phyloP scores from a whole-genome alignment of 1,140 invertebrate genomes.

The Zaprionus nigranus region DNA sequence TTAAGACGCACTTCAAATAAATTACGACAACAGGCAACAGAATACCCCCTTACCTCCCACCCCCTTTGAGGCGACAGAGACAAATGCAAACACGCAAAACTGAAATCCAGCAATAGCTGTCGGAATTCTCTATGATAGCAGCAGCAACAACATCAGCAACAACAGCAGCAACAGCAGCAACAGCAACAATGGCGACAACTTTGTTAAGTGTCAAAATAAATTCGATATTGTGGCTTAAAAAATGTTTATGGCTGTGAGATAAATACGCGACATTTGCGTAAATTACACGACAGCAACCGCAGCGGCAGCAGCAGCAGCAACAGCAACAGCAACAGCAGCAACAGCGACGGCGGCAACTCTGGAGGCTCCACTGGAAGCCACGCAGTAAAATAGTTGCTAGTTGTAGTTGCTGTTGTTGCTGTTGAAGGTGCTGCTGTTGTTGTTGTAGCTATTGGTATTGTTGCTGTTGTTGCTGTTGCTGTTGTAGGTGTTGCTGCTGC shows the following conservation, averaged over 20 bases:
- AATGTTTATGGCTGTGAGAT: conserved; percentile 80
- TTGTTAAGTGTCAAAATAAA: conserved; percentile 83
- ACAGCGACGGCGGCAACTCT: conserved; percentile 19
- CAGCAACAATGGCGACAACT: conserved; percentile 73
- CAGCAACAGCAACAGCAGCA: conserved; percentile 16
- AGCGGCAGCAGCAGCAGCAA: conserved; percentile 27
- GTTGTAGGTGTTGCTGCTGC: conserved; percentile 6
- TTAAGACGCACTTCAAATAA: conserved; percentile 76
- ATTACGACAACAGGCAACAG: conserved; percentile 63
- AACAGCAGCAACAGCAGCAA: conserved; percentile 36
- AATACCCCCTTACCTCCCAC: conserved; percentile 26
- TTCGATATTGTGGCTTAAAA: conserved; percentile 83
- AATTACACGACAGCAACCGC: conserved; percentile 75
- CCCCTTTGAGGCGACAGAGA: conserved; percentile 32
- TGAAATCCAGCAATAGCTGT: conserved; percentile 45
- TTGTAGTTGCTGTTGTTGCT: conserved; percentile 22
- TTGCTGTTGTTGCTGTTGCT: conserved; percentile 56
- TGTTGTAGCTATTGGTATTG: neutral
- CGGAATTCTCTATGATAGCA: conserved; percentile 67
- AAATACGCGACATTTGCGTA: conserved; percentile 82
- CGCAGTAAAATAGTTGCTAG: conserved; percentile 45
- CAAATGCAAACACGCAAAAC: conserved; percentile 33
- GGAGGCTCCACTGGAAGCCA: conserved; percentile 65
- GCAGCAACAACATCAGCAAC: conserved; percentile 13
- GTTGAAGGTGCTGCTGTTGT: conserved; percentile 49